These are phyloP conservation scores for Dolichoris vasculosae DNA, from an alignment of 1,140 invertebrate genomes.

Conservation along the genomic window DNA sequence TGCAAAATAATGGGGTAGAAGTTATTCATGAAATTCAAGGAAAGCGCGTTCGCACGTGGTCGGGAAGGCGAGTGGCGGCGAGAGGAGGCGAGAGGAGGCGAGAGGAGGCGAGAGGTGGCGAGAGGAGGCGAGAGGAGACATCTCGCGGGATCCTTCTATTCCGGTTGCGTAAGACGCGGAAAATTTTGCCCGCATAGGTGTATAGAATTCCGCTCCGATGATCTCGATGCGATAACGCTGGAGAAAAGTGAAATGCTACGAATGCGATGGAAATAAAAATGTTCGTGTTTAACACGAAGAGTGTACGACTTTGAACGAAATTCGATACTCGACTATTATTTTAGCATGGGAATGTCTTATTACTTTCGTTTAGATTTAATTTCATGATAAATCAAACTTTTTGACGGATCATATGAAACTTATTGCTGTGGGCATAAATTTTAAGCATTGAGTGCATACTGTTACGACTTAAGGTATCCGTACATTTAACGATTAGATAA, in stretches of 20 bases:
- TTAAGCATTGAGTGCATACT: not conserved
- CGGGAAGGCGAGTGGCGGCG: too few species aligned
- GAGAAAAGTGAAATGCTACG: conserved; percentile 23
- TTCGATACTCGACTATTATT: not conserved
- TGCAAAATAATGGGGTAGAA: conserved; percentile 32
- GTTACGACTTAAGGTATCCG: not conserved
- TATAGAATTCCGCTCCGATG: conserved; percentile 5
- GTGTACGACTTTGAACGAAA: not conserved
- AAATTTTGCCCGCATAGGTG: conserved; percentile 12
- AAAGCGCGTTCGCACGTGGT: not conserved
- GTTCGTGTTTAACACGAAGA: not conserved
- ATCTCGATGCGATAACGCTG: conserved; percentile 17
- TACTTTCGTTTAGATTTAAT: not conserved
- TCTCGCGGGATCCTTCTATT: not conserved
- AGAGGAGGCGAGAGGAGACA: not conserved
- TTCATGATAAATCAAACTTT: not conserved
- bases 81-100: too few species aligned
- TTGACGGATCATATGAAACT: not conserved
- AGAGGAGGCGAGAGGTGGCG: too few species aligned
- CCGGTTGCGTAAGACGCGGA: conserved; percentile 13
- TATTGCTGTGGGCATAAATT: not conserved
- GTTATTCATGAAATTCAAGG: conserved; percentile 43
- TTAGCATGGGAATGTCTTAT: not conserved
- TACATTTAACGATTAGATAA: not conserved
- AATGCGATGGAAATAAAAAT: conserved; percentile 23